Conservation (phyloP, 30 jellyfish, hydroid and myxozoan species). For the Hydractinia echinata region DNA sequence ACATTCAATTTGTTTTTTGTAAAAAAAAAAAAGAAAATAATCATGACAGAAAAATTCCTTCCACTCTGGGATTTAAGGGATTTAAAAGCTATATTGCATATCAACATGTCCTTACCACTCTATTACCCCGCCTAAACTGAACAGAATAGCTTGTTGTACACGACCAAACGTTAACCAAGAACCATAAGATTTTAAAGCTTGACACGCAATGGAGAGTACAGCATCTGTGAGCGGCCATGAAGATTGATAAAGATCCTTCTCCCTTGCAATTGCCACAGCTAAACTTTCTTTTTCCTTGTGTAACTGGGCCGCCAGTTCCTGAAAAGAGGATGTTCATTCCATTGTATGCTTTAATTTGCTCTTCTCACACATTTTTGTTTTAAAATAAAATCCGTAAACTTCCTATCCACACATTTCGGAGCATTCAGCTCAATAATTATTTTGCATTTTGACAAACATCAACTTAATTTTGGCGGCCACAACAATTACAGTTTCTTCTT, state of each 20-base stretch:
- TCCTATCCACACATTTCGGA: too few relatives aligned
- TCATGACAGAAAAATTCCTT: neutral
- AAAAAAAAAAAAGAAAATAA: neutral
- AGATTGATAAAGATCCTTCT: constrained; percentile 44
- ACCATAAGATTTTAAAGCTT: constrained; percentile 57
- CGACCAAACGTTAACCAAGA: constrained; percentile 88
- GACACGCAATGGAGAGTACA: constrained; percentile 69
- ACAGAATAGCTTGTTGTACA: constrained; percentile 88
- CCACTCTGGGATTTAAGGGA: neutral
- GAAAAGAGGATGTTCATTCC: constrained; percentile 22
- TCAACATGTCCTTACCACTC: constrained; percentile 61
- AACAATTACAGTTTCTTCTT: too few relatives aligned
- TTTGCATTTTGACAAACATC: too few relatives aligned
- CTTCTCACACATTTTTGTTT: too few relatives aligned
- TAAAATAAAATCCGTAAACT: too few relatives aligned
- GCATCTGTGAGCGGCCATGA: constrained; percentile 98
- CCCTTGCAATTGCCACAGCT: constrained; percentile 60
- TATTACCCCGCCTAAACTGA: constrained; percentile 80
- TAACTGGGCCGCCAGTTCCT: constrained; percentile 65
- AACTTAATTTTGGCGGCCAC: too few relatives aligned
- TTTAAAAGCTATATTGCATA: neutral
- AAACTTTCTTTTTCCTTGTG: constrained; percentile 45
- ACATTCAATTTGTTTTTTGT: neutral
- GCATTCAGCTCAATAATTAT: too few relatives aligned
- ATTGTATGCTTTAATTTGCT: too few relatives aligned